A percentile compares a stretch with the other conserved stretches of the same genome.
phyloP scores from a whole-genome alignment of 2,113 vertebrate species.

The Clarias magur region DNA sequence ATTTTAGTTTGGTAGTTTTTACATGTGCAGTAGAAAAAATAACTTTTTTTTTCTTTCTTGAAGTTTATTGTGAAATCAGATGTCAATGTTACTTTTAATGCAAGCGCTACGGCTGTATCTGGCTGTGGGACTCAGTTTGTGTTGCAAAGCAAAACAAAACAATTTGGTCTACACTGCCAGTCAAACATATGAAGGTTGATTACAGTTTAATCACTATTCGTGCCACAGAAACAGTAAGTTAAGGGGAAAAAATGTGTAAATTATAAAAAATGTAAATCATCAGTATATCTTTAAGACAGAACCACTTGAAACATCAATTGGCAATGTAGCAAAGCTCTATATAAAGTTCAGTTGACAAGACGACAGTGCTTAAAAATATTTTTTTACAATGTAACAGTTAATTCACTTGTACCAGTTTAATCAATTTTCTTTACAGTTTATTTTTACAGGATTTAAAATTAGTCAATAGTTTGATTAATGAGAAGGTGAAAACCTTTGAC shows the following conservation, averaged over 20 bases:
- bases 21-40: not conserved
- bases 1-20: not conserved
- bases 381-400: not conserved
- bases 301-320: no score
- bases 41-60: not conserved
- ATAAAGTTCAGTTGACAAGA: no score
- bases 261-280: not conserved
- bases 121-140: not conserved
- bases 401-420: not conserved
- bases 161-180: not conserved
- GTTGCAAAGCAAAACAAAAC: not conserved
- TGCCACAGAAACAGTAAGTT: not conserved
- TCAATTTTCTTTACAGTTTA: not conserved
- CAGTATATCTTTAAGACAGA: not conserved
- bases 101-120: not conserved
- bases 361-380: not conserved
- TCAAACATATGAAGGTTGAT: not conserved
- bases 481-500: not conserved
- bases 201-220: not conserved
- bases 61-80: not conserved
- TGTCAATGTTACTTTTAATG: not conserved
- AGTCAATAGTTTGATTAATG: not conserved
- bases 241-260: not conserved
- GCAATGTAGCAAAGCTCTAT: not conserved
- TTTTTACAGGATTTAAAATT: not conserved